A percentile compares a stretch with the other conserved stretches of the same genome.
Conservation (phyloP, 2,113 vertebrate species). For the Antigone vipio region DNA sequence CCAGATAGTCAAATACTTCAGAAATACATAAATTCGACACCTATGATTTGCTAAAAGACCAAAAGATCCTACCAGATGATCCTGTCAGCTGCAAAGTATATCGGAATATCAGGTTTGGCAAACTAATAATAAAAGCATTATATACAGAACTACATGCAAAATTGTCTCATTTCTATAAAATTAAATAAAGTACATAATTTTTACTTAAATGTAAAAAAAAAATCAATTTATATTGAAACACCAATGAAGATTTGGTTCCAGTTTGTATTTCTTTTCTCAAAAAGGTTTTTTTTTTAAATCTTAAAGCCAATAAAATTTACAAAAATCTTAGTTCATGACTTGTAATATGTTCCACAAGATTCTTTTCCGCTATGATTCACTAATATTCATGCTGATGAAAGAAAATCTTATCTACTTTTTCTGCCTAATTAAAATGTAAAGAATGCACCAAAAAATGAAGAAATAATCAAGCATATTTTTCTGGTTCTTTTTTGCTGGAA, state of each 20-base stretch:
- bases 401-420: slow-evolving; percentile 58
- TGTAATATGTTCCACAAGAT: not conserved
- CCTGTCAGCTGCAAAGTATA: not conserved
- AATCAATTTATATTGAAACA: not conserved
- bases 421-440: slow-evolving; percentile 58
- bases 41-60: not conserved
- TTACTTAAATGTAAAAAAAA: not conserved
- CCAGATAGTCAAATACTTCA: not conserved
- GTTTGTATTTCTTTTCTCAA: not conserved
- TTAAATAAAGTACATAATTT: not conserved
- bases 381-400: slow-evolving; percentile 53
- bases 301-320: not conserved
- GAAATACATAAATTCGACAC: not conserved
- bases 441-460: slow-evolving; percentile 41
- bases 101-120: not conserved
- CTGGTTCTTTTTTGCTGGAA: slow-evolving; percentile 47
- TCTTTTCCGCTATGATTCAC: slow-evolving; percentile 28
- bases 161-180: not conserved
- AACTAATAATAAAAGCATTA: not conserved
- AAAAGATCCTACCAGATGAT: not conserved
- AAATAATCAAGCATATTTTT: slow-evolving; percentile 65
- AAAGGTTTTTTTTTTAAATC: not conserved
- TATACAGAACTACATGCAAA: not conserved
- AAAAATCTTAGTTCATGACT: not conserved
- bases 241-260: not conserved